Evolutionary conservation across 2,888 invertebrate genomes (phyloP), one percentile per base, ranked within the genome.

Genomic region (Leistus spinibarbis): DNA sequence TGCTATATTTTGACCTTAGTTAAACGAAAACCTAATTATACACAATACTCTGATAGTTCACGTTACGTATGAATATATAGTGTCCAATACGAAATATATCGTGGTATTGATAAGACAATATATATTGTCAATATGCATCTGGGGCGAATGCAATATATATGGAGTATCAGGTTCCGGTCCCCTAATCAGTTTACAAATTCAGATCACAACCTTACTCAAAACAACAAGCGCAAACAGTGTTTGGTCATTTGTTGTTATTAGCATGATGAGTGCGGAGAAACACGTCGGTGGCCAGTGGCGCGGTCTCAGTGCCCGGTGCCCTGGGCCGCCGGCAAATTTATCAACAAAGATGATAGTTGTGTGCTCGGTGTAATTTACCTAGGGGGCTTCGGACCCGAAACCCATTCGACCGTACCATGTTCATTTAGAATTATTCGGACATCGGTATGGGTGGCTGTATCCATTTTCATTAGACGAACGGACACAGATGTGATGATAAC

Each of bases 401-500:
- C 63, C 64, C 63, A 63, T 24, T 54, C 71, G 63, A 63, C 54
- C 71, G 64, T 64, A 54, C 54, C 63, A 23, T 71, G 71, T 71
- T 71, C 63, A 71, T 71, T 71, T 71, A 64, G 54, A 71, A 71
- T 71, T 63, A 71, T 71, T 71, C 64, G 63, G 71, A 71, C 53
- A 54, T 63, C 54, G 64, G 63, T 63, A 23, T 63, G 64, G 64
- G 63, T 63, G 54, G 19, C 23, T 53, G 64, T 71, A 62, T 71
- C 63, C 63, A 63, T 71, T 64, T 63, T 71, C 71, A 71, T 71
- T 71, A 71, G 24, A 62, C 60, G 27, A 69, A n/a, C 57, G 19
- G 60, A 40, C 2, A n/a, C 57, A n/a, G 60, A 40, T 5, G 40
- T 40, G 40, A 40, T 40, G 40, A 40, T 40, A 40, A 13, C 40